Percentiles rank a stretch among this genome's conserved stretches.
phyloP scores from a whole-genome alignment of 1,140 invertebrate genomes.

The Oncopeltus fasciatus region DNA sequence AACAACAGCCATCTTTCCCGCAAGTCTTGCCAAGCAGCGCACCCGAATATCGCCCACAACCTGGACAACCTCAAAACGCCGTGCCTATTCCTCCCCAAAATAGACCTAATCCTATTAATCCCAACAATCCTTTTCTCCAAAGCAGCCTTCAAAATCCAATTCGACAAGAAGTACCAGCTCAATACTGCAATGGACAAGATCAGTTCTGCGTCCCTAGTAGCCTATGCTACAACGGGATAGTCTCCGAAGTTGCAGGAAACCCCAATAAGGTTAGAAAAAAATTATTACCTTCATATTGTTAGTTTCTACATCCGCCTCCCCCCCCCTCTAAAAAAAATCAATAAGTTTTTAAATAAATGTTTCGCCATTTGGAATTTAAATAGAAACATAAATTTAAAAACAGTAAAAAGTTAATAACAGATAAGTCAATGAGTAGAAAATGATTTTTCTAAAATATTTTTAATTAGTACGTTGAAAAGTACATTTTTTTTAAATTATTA shows the following conservation, averaged over 20 bases:
- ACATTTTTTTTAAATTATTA: too few species aligned
- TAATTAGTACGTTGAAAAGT: too few species aligned
- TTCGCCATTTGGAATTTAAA: too few species aligned
- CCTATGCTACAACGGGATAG: slow-evolving; percentile 14
- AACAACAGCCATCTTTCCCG: slow-evolving; percentile 17
- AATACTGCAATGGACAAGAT: neutral
- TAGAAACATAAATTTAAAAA: too few species aligned
- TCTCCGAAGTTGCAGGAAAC: neutral
- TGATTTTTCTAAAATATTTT: too few species aligned
- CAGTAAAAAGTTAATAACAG: too few species aligned
- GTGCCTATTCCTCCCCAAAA: slow-evolving; percentile 24
- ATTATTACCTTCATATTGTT: too few species aligned
- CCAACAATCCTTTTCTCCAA: slow-evolving; percentile 11
- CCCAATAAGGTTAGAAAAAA: neutral
- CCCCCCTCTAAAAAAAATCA: too few species aligned
- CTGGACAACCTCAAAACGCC: slow-evolving; percentile 25
- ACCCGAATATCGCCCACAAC: slow-evolving; percentile 12
- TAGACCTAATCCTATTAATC: slow-evolving; percentile 22
- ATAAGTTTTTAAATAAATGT: too few species aligned
- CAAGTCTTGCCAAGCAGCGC: slow-evolving; percentile 20
- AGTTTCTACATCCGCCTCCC: too few species aligned
- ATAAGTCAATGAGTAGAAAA: too few species aligned
- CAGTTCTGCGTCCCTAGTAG: slow-evolving; percentile 12
- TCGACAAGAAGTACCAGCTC: neutral
- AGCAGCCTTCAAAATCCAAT: slow-evolving; percentile 8